Percentiles rank a stretch among this genome's conserved stretches.
Evolutionary conservation across 2,797 vertebrate genomes (phyloP).

Genomic region (Clarias fuscus): DNA sequence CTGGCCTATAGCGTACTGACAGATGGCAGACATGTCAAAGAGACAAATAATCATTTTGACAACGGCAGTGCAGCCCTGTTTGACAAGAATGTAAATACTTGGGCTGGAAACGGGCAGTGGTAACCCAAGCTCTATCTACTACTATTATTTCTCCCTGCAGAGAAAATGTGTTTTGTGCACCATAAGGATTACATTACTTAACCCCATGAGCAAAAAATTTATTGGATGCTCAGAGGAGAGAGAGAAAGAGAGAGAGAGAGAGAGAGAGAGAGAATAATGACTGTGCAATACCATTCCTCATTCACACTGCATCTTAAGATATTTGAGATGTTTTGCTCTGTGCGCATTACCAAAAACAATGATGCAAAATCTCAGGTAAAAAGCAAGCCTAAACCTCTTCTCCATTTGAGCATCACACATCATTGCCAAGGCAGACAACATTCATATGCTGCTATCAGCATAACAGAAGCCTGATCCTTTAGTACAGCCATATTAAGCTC

Average conservation of each 20-base stretch:
- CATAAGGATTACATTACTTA: constrained; percentile 46
- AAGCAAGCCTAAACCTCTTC: background rate
- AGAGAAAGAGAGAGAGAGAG: background rate
- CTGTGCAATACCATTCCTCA: constrained; percentile 46
- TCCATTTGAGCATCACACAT: constrained; percentile 43
- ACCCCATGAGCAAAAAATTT: constrained; percentile 35
- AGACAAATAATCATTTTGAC: constrained; percentile 30
- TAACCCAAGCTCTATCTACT: constrained; percentile 28
- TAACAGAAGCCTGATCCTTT: constrained; percentile 51
- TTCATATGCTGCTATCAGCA: constrained; percentile 52
- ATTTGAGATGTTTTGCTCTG: constrained; percentile 6
- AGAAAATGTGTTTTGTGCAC: constrained; percentile 6
- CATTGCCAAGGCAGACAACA: constrained; percentile 42
- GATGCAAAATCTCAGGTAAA: background rate
- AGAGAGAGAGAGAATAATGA: background rate
- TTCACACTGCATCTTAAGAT: constrained; percentile 13
- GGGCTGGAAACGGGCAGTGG: background rate
- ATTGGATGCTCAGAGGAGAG: constrained; percentile 36
- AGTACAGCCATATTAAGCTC: constrained; percentile 43
- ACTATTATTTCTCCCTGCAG: constrained; percentile 19
- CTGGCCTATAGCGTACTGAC: constrained; percentile 10
- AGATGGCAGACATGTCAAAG: constrained; percentile 30
- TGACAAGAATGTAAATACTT: constrained; percentile 27
- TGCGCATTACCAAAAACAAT: constrained; percentile 23
- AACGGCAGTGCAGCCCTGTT: background rate